Evolutionary conservation across 2,797 vertebrate species (phyloP), one percentile per base, ranked within the genome.

Genomic region (Liasis olivaceus): DNA sequence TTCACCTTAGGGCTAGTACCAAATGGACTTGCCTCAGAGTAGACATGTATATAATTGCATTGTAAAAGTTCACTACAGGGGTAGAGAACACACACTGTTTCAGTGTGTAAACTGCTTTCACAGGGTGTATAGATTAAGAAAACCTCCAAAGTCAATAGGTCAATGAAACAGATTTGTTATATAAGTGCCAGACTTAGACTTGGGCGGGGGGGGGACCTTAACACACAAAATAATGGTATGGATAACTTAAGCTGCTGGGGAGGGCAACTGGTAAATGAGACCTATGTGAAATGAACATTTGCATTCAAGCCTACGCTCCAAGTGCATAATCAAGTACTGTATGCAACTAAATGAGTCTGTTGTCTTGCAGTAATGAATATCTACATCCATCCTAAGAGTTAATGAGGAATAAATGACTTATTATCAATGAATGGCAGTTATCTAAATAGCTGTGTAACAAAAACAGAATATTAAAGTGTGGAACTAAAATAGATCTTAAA

Each of bases 341-440:
- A 94, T 93, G 95, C 96, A 96, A 96, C 93, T 97, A 98, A 98
- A 97, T 97, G 97, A 97, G 93, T 97, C 97, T 97, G 97, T 98
- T 98, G 96, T 98, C 97, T 97, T 96, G 94, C 93, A 96, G 90
- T 97, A 97, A 98, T 97, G 97, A 97, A 96, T 97, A 97, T 97
- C 97, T 97, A 96, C 96, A 97, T 97, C 97, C 93, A 97, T 97
- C 95, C 97, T 96, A 96, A 96, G 94, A 97, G 95, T 96, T 98
- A 98, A 98, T 98, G 97, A 98, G 96, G 97, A 98, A 98, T 98
- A 98, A 98, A 98, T 98, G 97, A 98, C 97, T 97, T 98, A 97
- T 97, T 98, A 97, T 97, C 97, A 97, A 94, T 95, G 96, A 98
- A 97, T 97, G 96, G 77, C 97, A 98, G 96, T 97, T 88, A 96